Evolutionary conservation across 2,113 vertebrate species (phyloP), one percentile per base, ranked within the genome.

Genomic region (Notarius quadriscutis): DNA sequence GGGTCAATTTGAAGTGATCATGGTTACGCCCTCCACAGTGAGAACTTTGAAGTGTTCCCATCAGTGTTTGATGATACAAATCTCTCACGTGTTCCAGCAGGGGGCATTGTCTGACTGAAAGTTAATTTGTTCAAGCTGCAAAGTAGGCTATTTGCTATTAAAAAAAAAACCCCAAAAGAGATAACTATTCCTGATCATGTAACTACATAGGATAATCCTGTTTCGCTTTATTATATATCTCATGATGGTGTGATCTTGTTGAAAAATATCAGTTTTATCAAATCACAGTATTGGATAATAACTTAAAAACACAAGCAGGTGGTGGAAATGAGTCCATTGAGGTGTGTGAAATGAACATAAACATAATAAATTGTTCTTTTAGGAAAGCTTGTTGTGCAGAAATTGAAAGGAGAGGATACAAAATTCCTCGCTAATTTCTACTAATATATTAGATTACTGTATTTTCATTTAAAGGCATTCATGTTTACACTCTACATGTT

Each of bases 61-160:
- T 60, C 8, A 81, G 30, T 81, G 27, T 22, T 11, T 22, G 30
- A 20, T 34, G 78, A 60, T 41, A 34, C 27, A 60, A 22, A 81
- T 12, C 27, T 34, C 18, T 60, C 18, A 22, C 3, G 1, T 20
- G 55, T 60, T 58, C 79, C 79, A 81, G 17, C 57, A 81, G 79
- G 55, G 79, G 79, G 79, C 79, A 81, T 34, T 81, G 79, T 60
- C 27, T 34, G 79, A 10, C 79, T 60, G 4, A 60, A 58, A 20
- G 78, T 55, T 53, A 27, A 27, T 57, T 55, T 55, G 6, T 79
- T 78, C 48, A 58, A 80, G n/a, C 7, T 27, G 50, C 17, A 41
- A 41, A 41, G 41, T 41, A 11, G 25, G 8, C 77, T 55, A 27
- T 53, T 27, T n/a, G 12, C 10, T 41, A n/a, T 41, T 0, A 41